Conservation (phyloP, 2,797 vertebrate genomes). For the Enteromius radiatus region DNA sequence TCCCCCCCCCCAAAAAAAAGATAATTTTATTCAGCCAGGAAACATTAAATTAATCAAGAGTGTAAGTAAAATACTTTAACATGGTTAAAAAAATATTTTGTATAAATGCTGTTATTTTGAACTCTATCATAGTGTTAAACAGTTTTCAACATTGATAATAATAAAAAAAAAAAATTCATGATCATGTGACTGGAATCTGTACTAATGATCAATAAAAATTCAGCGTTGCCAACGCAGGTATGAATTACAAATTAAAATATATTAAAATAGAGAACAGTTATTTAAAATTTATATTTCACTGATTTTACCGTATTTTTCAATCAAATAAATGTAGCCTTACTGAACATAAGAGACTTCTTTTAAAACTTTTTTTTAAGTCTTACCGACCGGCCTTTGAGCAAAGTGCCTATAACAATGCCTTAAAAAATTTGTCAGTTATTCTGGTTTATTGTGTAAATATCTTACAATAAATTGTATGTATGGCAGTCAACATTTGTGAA, state of each 20-base stretch:
- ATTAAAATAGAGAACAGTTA: neutral
- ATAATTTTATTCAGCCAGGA: neutral
- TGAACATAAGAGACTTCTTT: neutral
- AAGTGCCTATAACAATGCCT: neutral
- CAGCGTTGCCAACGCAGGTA: neutral
- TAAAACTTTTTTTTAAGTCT: neutral
- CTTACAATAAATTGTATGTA: neutral
- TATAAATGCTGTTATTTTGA: neutral
- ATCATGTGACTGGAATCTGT: neutral
- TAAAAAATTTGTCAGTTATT: neutral
- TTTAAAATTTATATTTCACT: neutral
- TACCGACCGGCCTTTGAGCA: neutral
- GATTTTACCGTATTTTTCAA: neutral
- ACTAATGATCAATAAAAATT: neutral
- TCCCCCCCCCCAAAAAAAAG: too few species aligned
- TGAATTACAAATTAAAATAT: neutral
- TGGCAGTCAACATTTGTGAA: neutral
- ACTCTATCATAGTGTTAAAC: neutral
- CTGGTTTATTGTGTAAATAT: neutral
- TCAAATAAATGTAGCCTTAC: neutral
- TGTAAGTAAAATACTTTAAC: neutral
- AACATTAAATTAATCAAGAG: neutral
- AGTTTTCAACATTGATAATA: neutral
- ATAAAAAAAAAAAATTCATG: neutral
- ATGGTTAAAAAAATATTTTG: neutral